phyloP scores from a whole-genome alignment of 2,113 vertebrate species.

The Gadus macrocephalus region DNA sequence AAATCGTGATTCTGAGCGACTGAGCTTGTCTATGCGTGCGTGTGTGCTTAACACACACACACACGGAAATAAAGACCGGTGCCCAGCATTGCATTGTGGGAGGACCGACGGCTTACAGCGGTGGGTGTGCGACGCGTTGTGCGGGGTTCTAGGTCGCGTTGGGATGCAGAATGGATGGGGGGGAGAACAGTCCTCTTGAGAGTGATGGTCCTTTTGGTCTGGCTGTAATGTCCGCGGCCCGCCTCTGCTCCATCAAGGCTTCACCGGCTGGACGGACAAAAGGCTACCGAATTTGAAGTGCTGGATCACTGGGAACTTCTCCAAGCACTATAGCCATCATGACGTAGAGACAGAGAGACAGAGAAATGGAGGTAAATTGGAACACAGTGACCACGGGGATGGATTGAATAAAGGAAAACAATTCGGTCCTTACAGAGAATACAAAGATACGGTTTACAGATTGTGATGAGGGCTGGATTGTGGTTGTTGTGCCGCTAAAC shows the following conservation, averaged over 20 bases:
- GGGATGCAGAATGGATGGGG: slow-evolving; percentile 5
- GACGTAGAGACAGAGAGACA: slow-evolving; percentile 9
- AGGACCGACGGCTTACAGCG: too few relatives aligned
- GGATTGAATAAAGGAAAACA: too few relatives aligned
- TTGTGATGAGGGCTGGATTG: too few relatives aligned
- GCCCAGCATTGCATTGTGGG: too few relatives aligned
- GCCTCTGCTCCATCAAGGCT: slow-evolving; percentile 69
- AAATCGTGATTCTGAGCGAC: not conserved
- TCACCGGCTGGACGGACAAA: slow-evolving; percentile 88
- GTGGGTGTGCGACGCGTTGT: not conserved
- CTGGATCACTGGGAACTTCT: slow-evolving; percentile 99
- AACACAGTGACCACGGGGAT: too few relatives aligned
- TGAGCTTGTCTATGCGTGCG: too few relatives aligned
- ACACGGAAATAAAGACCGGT: too few relatives aligned
- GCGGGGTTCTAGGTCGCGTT: slow-evolving; percentile 18
- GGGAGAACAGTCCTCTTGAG: slow-evolving; percentile 3
- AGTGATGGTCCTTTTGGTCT: slow-evolving; percentile 37
- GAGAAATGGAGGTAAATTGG: not conserved
- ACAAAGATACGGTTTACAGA: too few relatives aligned
- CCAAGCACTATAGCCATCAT: slow-evolving; percentile 80
- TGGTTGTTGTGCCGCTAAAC: too few relatives aligned
- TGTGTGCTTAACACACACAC: too few relatives aligned
- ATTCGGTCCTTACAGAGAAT: too few relatives aligned
- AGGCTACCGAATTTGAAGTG: slow-evolving; percentile 98
- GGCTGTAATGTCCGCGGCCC: slow-evolving; percentile 27